Evolutionary conservation across 35 echinoderm and acorn worm species (phyloP), one percentile per base, ranked within the genome.

Genomic region (Apostichopus japonicus): DNA sequence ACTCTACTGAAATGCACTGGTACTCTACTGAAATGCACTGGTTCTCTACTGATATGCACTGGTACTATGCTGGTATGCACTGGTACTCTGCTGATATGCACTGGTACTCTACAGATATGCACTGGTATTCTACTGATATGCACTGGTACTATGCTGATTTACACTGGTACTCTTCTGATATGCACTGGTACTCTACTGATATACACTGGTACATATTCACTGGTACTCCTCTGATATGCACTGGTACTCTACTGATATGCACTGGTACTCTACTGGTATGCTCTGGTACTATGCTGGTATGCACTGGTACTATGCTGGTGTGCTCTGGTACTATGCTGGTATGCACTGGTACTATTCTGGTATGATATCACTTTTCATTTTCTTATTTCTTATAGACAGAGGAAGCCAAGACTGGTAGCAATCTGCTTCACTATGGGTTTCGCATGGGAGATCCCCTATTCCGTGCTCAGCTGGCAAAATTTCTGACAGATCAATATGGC

Each of bases 351-450:
- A 14, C 17, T 53, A 16, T 83, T 1, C 55, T 55, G 10, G 11
- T 19, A 19, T 83, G 33, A 53, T 54, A 77, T 16, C 1, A 10
- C 5, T 25, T 8, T 10, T 91, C 75, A 33, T 51, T 22, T 92
- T 4, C 72, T 84, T 92, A 4, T 57, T 65, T 79, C 62, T 79
- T 75, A 19, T 44, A 97, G 96, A 78, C 91, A 52, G 86, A 97
- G 91, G 96, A 98, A 76, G 17, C 71, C 56, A 77, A 62, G 15
- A 90, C 24, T 19, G 86, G 93, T 19, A 90, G 62, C 33, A 76
- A 94, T 76, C 76, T 98, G 1, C 81, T 98, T 2, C 90, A 98
- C 61, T 98, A 98, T 90, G 96, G 96, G 4, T 77, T 72, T 23
- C n/a, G 56, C 5, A 62, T 78, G 54, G 96, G 96, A 27, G 96